These are phyloP conservation scores for Dione vanillae DNA, from an alignment of 2,888 invertebrate species.

Conservation along the genomic window DNA sequence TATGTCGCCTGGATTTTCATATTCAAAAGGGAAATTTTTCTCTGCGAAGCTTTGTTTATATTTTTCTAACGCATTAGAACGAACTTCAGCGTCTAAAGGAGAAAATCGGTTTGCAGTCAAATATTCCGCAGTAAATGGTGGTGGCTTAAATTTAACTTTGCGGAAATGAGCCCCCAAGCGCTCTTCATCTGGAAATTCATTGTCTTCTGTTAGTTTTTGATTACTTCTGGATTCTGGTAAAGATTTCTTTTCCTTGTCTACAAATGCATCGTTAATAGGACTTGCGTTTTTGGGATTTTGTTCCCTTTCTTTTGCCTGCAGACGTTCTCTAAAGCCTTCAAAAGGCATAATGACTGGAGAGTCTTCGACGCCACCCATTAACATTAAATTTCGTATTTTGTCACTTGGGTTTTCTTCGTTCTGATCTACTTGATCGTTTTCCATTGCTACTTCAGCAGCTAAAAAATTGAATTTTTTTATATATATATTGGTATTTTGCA, in stretches of 20 bases:
- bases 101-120: conserved; percentile 71
- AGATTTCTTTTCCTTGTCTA: conserved; percentile 75
- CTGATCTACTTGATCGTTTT: conserved; percentile 52
- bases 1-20: conserved; percentile 74
- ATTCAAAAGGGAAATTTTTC: conserved; percentile 79
- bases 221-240: conserved; percentile 58
- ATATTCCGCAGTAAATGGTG: conserved; percentile 74
- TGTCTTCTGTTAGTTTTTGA: conserved; percentile 55
- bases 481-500: not conserved
- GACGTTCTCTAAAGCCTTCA: conserved; percentile 75
- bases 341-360: conserved; percentile 73
- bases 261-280: conserved; percentile 52
- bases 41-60: conserved; percentile 77
- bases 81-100: conserved; percentile 74
- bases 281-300: conserved; percentile 52
- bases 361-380: conserved; percentile 65
- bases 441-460: conserved; percentile 34
- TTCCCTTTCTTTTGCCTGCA: conserved; percentile 65
- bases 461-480: conserved; percentile 4
- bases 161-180: conserved; percentile 78
- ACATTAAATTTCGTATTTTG: conserved; percentile 70
- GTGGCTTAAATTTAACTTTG: conserved; percentile 69
- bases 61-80: conserved; percentile 74
- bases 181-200: conserved; percentile 73
- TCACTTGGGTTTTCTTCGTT: conserved; percentile 67